A percentile compares a stretch with the other conserved stretches of the same genome.
Evolutionary conservation across 1,140 invertebrate genomes (phyloP).

Genomic region (Papilio polyxenes): DNA sequence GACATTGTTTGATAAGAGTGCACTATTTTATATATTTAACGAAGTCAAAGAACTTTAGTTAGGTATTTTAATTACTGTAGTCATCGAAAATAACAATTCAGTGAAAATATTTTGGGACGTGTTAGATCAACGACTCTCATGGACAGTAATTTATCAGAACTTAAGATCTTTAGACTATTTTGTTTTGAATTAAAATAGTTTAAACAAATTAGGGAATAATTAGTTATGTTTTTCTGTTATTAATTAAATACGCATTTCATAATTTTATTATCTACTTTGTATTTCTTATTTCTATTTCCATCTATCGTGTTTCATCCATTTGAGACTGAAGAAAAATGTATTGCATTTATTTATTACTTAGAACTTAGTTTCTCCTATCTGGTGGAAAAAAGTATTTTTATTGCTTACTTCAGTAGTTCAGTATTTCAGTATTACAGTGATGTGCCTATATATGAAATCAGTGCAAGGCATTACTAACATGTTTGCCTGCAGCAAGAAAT

Average conservation of each 20-base stretch:
- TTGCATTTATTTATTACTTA: no score
- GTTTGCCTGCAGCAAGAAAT: background rate
- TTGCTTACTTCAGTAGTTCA: background rate
- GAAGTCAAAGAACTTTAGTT: slow-evolving; percentile 2
- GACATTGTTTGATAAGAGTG: slow-evolving; percentile 22
- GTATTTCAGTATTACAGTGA: background rate
- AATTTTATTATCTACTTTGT: no score
- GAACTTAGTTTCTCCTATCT: no score
- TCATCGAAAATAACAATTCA: background rate
- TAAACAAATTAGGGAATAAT: background rate
- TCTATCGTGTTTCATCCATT: no score
- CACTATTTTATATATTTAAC: slow-evolving; percentile 1
- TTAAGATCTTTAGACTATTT: background rate
- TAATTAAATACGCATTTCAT: background rate
- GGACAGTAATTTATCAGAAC: background rate
- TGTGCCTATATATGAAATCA: background rate
- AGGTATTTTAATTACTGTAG: slow-evolving; percentile 7
- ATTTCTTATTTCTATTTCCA: no score
- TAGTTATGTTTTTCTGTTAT: background rate
- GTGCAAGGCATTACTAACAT: background rate
- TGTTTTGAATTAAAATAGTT: no score
- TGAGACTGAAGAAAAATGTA: no score
- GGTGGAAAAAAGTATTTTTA: background rate
- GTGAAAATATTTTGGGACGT: no score
- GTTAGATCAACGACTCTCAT: no score